Evolutionary conservation across 2,888 invertebrate species (phyloP).

Genomic region (Cerceris ruficornis): DNA sequence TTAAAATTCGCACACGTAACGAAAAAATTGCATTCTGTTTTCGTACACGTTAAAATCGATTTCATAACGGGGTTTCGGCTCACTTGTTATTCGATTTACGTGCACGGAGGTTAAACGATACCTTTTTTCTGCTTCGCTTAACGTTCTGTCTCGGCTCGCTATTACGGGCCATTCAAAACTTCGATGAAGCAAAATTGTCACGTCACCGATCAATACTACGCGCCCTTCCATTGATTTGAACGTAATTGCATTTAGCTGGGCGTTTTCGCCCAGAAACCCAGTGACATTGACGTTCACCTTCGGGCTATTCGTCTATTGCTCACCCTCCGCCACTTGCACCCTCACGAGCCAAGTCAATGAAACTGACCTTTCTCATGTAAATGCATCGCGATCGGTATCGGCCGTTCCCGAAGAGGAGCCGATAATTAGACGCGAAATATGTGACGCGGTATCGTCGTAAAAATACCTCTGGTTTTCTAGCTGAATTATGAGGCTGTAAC

Average conservation of each 20-base stretch:
- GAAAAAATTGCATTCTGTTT: too few species aligned
- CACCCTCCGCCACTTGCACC: conserved; percentile 41
- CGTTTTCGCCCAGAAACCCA: conserved; percentile 74
- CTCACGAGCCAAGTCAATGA: conserved; percentile 49
- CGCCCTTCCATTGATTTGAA: conserved; percentile 69
- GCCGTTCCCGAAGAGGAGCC: conserved; percentile 21
- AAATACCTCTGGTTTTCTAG: too few species aligned
- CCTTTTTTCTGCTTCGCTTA: not conserved
- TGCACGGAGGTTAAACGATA: not conserved
- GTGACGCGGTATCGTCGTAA: conserved; percentile 21
- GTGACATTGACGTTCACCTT: conserved; percentile 73
- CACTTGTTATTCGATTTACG: not conserved
- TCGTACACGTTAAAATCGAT: too few species aligned
- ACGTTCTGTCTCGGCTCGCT: not conserved
- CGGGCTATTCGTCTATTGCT: conserved; percentile 54
- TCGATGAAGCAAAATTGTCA: conserved; percentile 43
- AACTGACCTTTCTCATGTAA: conserved; percentile 67
- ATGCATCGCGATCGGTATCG: conserved; percentile 43
- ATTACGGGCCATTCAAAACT: conserved; percentile 41
- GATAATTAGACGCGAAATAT: conserved; percentile 37
- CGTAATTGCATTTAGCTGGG: conserved; percentile 72
- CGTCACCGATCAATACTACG: conserved; percentile 65
- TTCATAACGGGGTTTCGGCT: too few species aligned
- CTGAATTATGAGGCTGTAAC: too few species aligned
- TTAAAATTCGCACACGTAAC: too few species aligned